Base-by-base conservation (phyloP, 1,140 invertebrate genomes). In the Papilio polyxenes region DNA sequence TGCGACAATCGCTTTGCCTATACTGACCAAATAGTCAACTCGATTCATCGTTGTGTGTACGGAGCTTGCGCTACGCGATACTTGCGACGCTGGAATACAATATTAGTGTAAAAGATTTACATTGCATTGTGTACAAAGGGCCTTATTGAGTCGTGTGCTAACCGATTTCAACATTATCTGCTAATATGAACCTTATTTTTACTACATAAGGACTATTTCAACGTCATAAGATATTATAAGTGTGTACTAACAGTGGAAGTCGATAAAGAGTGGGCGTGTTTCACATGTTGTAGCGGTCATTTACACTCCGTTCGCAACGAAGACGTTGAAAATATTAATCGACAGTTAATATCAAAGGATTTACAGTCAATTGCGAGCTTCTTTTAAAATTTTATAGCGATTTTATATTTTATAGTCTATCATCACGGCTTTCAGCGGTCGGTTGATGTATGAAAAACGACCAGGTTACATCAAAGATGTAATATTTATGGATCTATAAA, bases 201-300 rank as follows among this genome's bases (percentile, higher is more conserved):
- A 76, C 4, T 1, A 13, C 0, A 51, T 53, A 76, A 13, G 13
- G 48, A 31, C 31, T 20, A 53, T 23, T 53, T 76, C 53, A 49
- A 75, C 40, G 44, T n/a, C 13, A 75, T 20, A 15, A n/a, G 72
- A 49, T 51, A 6, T 76, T 23, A 37, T 53, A 59, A 59, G n/a
- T 31, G 23, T 53, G 44, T 76, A 49, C 13, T 76, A 76, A 49
- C 75, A 76, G 23, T 31, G 31, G n/a, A 76, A 76, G 75, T 76
- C 75, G 75, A 76, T 76, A 76, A 76, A 76, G 75, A 76, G 75
- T 76, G 75, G 75, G 75, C 75, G 75, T 76, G 75, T 72, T 76
- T 51, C 75, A 76, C 75, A 76, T 76, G 51, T 76, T 53, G 31
- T 76, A 51, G 75, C 75, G 75, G 75, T 76, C 75, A 76, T 76